A percentile compares a stretch with the other conserved stretches of the same genome.
phyloP scores from a whole-genome alignment of 1,140 invertebrate species.

The Aphaenogaster floridana region DNA sequence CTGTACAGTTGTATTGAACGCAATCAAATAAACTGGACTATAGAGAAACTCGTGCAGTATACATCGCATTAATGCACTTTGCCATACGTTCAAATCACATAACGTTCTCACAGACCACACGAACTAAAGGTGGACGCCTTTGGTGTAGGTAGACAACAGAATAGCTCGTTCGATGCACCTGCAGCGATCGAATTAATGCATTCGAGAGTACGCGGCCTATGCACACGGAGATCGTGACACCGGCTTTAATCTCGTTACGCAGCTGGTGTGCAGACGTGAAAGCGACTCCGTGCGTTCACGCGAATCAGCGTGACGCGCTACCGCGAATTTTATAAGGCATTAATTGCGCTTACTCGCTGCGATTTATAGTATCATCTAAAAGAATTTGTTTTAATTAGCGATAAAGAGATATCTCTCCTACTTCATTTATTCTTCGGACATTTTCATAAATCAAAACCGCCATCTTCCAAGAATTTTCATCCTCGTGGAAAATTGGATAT shows the following conservation, averaged over 20 bases:
- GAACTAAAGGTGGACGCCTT: background rate
- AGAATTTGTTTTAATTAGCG: constrained; percentile 79
- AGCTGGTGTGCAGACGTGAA: constrained; percentile 11
- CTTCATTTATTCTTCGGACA: background rate
- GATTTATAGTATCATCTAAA: constrained; percentile 78
- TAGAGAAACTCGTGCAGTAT: background rate
- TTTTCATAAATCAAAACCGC: background rate
- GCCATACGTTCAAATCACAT: background rate
- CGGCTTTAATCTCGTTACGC: constrained; percentile 54
- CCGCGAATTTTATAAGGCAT: constrained; percentile 72
- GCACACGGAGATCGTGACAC: constrained; percentile 4
- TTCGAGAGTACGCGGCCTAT: background rate
- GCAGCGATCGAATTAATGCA: constrained; percentile 28
- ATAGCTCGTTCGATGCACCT: constrained; percentile 15
- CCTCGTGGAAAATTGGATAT: background rate
- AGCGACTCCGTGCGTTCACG: constrained; percentile 12
- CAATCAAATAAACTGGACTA: background rate
- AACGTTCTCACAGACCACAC: background rate
- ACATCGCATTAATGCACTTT: constrained; percentile 17
- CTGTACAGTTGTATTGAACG: background rate
- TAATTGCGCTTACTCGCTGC: constrained; percentile 61
- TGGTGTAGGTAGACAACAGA: constrained; percentile 11
- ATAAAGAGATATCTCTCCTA: background rate
- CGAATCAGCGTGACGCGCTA: constrained; percentile 47
- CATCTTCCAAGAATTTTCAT: background rate